Conservation (phyloP, 1,140 invertebrate species). For the Phocides pigmalion region DNA sequence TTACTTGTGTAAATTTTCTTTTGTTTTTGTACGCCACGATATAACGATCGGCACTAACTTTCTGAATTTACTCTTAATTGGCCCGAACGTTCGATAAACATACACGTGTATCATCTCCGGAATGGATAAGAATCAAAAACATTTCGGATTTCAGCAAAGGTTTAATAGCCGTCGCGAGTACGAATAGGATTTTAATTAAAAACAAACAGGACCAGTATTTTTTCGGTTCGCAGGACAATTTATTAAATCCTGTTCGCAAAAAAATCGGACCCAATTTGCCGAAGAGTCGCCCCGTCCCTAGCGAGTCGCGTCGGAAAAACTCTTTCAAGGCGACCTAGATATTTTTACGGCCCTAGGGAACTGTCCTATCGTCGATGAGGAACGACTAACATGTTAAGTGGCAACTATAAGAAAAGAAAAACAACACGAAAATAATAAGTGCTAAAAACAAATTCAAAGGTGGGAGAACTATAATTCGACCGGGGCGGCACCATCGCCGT, state of each 20-base stretch:
- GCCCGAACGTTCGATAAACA: neutral
- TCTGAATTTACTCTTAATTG: neutral
- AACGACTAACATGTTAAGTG: neutral
- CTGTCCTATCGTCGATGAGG: conserved; percentile 1
- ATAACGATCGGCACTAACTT: neutral
- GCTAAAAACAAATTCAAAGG: no score
- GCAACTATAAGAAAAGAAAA: neutral
- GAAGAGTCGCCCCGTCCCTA: conserved; percentile 21
- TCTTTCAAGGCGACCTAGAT: conserved; percentile 27
- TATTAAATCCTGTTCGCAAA: conserved; percentile 33
- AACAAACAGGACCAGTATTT: conserved; percentile 25
- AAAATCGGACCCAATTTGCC: conserved; percentile 32
- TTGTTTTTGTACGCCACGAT: neutral
- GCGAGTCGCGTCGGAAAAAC: conserved; percentile 20
- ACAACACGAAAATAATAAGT: neutral
- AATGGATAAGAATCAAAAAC: neutral
- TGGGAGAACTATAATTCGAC: no score
- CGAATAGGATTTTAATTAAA: conserved; percentile 35
- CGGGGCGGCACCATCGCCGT: no score
- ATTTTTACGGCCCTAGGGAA: conserved; percentile 20
- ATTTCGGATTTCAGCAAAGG: neutral
- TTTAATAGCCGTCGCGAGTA: conserved; percentile 16
- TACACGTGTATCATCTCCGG: neutral
- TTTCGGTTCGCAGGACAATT: conserved; percentile 28
- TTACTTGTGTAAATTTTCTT: no score